Base-by-base conservation (phyloP, 2,113 vertebrate genomes). In the Anarrhichthys ocellatus region DNA sequence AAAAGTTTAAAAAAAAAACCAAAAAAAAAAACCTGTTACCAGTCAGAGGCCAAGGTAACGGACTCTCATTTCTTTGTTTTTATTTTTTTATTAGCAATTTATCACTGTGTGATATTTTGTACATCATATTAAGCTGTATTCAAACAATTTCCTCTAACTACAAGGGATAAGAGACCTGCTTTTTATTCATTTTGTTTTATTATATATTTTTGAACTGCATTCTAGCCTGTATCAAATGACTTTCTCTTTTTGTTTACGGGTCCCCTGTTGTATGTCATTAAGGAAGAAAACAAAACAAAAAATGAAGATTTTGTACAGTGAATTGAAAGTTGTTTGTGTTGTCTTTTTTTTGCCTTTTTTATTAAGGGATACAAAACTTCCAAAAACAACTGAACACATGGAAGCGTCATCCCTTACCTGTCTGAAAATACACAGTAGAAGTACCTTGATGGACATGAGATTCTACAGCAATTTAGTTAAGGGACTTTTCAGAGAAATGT, bases 51-150 rank as follows among this genome's bases (percentile, higher is more conserved):
- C 93, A 95, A 94, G 93, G 88, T 93, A 92, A 94, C 94, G 89
- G 92, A 94, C 93, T 93, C 91, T 89, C 83, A 78, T 93, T 92
- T 93, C 81, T 94, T 92, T 93, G 87, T 89, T 94, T 94, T 93
- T 93, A 91, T 92, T 94, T 94, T 94, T 94, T 95, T 93, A 94
- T 92, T 94, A 91, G 80, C 94, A 96, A 93, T 89, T 96, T 97
- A 96, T 97, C 96, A 97, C 96, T 96, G 95, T 97, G 97, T 97
- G 96, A 97, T 97, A 96, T 95, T 96, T 95, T 95, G 92, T 92
- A 96, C 91, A 95, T 94, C 94, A 95, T 94, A 95, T 95, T 94
- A 95, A 92, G 89, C 94, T 94, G 91, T 93, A 94, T 94, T 95
- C 87, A 89, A 94, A 93, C 88, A 73, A 90, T 93, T 94, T 92